Conservation (phyloP, 92 coral and sea anemone species). For the Epizoanthus scotinus region DNA sequence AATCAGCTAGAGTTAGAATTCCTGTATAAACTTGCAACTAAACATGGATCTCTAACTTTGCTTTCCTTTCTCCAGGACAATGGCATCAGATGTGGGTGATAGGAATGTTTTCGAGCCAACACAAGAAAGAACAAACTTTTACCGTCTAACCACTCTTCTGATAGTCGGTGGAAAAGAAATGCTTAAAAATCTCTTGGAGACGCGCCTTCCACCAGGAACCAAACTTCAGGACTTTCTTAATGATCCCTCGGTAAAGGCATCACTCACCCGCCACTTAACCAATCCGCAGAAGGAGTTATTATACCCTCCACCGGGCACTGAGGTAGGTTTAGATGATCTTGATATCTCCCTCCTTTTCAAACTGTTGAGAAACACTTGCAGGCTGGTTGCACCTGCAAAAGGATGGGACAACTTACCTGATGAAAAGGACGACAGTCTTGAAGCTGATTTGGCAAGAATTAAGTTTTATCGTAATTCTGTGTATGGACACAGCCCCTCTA, state of each 20-base stretch:
- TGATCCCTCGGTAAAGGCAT: not conserved
- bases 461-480: conserved; percentile 21
- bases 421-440: conserved; percentile 1
- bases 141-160: not conserved
- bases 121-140: conserved; percentile 11
- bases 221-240: conserved; percentile 11
- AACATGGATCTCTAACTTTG: not conserved
- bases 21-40: too few species aligned
- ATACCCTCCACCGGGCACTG: not conserved
- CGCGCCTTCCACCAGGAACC: conserved; percentile 12
- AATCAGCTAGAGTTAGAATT: too few species aligned
- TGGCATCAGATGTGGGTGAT: not conserved
- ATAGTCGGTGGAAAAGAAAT: conserved; percentile 18
- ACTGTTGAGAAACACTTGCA: conserved; percentile 4
- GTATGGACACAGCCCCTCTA: conserved; percentile 6
- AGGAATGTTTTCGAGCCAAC: not conserved
- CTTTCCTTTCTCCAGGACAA: not conserved
- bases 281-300: conserved; percentile 14
- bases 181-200: not conserved
- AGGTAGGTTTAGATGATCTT: not conserved
- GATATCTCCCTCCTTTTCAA: conserved; percentile 21
- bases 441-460: conserved; percentile 32
- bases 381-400: conserved; percentile 4
- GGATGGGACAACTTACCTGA: conserved; percentile 24
- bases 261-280: not conserved